Percentiles rank a stretch among this genome's conserved stretches.
These are phyloP conservation scores for Biston stratarius DNA, from an alignment of 2,888 invertebrate species.

Conservation along the genomic window DNA sequence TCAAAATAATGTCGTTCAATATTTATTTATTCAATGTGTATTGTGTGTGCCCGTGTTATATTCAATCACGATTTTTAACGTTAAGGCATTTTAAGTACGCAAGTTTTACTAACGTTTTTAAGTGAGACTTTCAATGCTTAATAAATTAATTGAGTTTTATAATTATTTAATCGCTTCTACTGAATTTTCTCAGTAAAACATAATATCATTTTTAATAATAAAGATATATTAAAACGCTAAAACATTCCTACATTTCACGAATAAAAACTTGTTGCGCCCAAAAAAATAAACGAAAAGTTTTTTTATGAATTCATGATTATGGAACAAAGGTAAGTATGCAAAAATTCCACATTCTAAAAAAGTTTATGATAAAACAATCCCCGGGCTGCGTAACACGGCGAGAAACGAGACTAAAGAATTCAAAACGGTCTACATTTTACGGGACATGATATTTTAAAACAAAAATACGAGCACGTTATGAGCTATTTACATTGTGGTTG, in stretches of 20 bases:
- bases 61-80: too few relatives aligned
- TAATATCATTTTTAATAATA: too few relatives aligned
- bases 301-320: constrained; percentile 71
- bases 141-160: too few relatives aligned
- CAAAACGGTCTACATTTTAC: constrained; percentile 69
- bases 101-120: too few relatives aligned
- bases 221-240: background rate
- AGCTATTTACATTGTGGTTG: constrained; percentile 18
- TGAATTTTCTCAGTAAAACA: too few relatives aligned
- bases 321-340: constrained; percentile 59
- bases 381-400: constrained; percentile 67
- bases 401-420: constrained; percentile 73
- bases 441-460: constrained; percentile 55
- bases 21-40: too few relatives aligned
- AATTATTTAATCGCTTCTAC: too few relatives aligned
- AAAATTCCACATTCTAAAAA: constrained; percentile 73
- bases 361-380: constrained; percentile 76
- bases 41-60: too few relatives aligned
- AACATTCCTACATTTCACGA: constrained; percentile 9
- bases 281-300: constrained; percentile 57
- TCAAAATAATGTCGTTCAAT: too few relatives aligned
- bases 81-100: too few relatives aligned
- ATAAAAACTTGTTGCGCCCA: constrained; percentile 60
- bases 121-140: too few relatives aligned
- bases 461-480: constrained; percentile 25